These are phyloP conservation scores for Pangasianodon gigas DNA, from an alignment of 2,113 vertebrate species.

Conservation along the genomic window DNA sequence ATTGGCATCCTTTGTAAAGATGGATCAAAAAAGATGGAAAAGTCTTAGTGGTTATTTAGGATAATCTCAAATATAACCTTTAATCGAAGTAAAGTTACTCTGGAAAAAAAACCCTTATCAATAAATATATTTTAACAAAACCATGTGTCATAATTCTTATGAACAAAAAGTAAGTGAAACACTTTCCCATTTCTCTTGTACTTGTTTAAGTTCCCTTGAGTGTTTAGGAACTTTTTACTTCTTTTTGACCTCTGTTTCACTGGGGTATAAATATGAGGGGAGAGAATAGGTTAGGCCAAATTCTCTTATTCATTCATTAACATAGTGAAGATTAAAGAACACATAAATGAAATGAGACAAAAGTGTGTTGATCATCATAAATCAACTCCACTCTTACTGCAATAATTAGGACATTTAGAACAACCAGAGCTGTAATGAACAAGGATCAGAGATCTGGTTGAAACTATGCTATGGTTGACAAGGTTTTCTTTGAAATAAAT, in stretches of 20 bases:
- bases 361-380: neutral
- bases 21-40: neutral
- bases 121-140: neutral
- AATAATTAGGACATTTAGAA: neutral
- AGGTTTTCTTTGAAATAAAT: neutral
- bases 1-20: neutral
- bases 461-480: neutral
- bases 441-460: neutral
- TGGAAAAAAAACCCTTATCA: neutral
- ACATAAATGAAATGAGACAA: neutral
- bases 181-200: neutral
- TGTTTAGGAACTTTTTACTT: neutral
- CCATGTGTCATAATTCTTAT: neutral
- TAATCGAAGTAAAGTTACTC: neutral
- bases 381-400: neutral
- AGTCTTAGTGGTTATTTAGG: neutral
- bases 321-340: neutral
- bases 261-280: neutral
- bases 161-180: neutral
- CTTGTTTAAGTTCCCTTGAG: neutral
- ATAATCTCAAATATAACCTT: neutral
- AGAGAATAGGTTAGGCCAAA: neutral
- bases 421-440: neutral
- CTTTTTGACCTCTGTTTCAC: neutral
- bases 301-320: neutral